Conservation (phyloP, 2,888 invertebrate genomes). For the Eupithecia subfuscata region DNA sequence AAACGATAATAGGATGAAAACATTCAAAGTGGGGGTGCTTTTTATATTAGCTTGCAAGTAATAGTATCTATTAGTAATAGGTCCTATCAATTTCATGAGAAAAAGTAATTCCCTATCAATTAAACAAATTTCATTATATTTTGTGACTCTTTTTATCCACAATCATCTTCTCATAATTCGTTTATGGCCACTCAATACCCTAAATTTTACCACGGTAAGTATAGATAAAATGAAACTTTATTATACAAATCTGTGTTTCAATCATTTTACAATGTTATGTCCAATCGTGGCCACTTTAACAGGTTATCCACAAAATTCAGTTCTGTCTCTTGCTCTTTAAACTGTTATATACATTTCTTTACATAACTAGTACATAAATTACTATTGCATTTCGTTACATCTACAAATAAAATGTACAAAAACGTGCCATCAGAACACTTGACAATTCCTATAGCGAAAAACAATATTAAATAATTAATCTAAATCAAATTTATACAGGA, state of each 20-base stretch:
- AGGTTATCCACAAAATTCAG: conserved; percentile 59
- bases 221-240: conserved; percentile 65
- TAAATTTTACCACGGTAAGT: conserved; percentile 74
- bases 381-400: conserved; percentile 82
- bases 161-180: conserved; percentile 59
- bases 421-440: conserved; percentile 74
- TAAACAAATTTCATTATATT: not conserved
- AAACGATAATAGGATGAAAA: conserved; percentile 12
- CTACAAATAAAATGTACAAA: conserved; percentile 80
- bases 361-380: conserved; percentile 81
- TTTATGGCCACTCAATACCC: conserved; percentile 81
- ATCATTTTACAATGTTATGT: conserved; percentile 48
- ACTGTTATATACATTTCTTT: conserved; percentile 77
- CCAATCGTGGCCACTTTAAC: conserved; percentile 64
- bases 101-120: not conserved
- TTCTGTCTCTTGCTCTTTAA: conserved; percentile 58
- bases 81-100: not conserved
- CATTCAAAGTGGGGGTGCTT: not conserved
- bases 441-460: conserved; percentile 75
- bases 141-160: conserved; percentile 46
- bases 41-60: not conserved
- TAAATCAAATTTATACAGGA: conserved; percentile 75
- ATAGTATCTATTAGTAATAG: not conserved
- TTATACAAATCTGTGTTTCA: conserved; percentile 56
- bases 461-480: conserved; percentile 56